phyloP scores from a whole-genome alignment of 2,888 invertebrate genomes.

The Meteorus colon region DNA sequence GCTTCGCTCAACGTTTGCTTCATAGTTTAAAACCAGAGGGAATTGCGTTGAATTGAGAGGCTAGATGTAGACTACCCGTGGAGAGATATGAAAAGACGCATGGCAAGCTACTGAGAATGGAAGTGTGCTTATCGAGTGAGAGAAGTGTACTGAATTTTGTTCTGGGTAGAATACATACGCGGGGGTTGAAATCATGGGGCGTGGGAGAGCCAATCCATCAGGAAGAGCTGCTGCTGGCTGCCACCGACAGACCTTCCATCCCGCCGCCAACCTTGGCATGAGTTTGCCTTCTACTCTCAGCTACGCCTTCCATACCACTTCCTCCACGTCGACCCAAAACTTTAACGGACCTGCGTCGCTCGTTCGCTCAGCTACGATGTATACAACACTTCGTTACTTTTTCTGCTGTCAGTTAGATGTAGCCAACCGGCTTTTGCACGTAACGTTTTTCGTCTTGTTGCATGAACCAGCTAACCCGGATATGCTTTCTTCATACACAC shows the following conservation, averaged over 20 bases:
- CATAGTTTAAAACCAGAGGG: constrained; percentile 25
- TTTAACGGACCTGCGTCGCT: constrained; percentile 42
- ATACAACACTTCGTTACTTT: constrained; percentile 43
- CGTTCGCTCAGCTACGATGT: constrained; percentile 33
- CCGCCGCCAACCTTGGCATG: constrained; percentile 58
- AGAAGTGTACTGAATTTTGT: constrained; percentile 38
- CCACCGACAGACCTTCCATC: constrained; percentile 64
- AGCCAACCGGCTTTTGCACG: constrained; percentile 40
- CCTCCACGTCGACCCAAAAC: constrained; percentile 37
- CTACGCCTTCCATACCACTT: background rate
- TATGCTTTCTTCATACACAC: background rate
- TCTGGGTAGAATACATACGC: constrained; percentile 34
- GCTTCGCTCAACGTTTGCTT: constrained; percentile 28
- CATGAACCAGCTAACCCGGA: background rate
- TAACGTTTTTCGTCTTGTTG: constrained; percentile 6
- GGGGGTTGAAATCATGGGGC: constrained; percentile 54
- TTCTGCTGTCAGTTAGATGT: constrained; percentile 53
- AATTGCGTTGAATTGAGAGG: constrained; percentile 17
- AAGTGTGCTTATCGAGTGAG: constrained; percentile 17
- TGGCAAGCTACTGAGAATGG: constrained; percentile 14
- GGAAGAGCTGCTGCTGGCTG: constrained; percentile 63
- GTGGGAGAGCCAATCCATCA: constrained; percentile 67
- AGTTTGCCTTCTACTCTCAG: constrained; percentile 31
- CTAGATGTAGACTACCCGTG: constrained; percentile 26
- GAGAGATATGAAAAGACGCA: constrained; percentile 31